Percentiles rank a stretch among this genome's conserved stretches.
phyloP scores from a whole-genome alignment of 92 coral and sea anemone species.

The Phenganax subtilis region DNA sequence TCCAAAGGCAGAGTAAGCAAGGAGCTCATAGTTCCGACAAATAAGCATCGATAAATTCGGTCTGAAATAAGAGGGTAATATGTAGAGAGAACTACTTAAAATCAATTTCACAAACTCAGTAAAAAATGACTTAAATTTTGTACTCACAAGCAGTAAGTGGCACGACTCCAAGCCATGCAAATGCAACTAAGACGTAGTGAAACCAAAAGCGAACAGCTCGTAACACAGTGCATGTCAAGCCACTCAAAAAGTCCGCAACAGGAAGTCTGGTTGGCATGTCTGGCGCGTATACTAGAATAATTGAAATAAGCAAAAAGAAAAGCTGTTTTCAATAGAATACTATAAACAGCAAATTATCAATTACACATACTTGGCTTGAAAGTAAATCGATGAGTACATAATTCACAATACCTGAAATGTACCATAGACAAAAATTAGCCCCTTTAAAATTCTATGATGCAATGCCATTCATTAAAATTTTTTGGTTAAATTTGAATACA shows the following conservation, averaged over 20 bases:
- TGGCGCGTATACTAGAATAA: constrained; percentile 71
- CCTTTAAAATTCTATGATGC: not conserved
- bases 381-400: constrained; percentile 88
- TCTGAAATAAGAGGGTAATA: constrained; percentile 47
- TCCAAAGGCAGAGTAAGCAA: constrained; percentile 88
- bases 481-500: not conserved
- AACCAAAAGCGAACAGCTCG: constrained; percentile 89
- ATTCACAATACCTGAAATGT: constrained; percentile 83
- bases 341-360: not conserved
- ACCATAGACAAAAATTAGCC: not conserved
- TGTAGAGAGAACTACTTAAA: not conserved
- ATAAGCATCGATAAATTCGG: constrained; percentile 91
- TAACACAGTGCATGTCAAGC: constrained; percentile 72
- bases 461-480: not conserved
- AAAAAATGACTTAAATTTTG: not conserved
- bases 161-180: constrained; percentile 98
- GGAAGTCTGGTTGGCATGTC: constrained; percentile 97
- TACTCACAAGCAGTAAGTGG: constrained; percentile 99
- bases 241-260: constrained; percentile 83
- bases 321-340: not conserved
- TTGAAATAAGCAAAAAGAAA: not conserved
- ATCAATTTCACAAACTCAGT: not conserved
- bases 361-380: constrained; percentile 93
- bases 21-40: constrained; percentile 94
- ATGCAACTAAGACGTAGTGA: constrained; percentile 90